Percentiles rank a stretch among this genome's conserved stretches.
phyloP scores from a whole-genome alignment of 2,797 vertebrate genomes.

The Somateria mollissima region DNA sequence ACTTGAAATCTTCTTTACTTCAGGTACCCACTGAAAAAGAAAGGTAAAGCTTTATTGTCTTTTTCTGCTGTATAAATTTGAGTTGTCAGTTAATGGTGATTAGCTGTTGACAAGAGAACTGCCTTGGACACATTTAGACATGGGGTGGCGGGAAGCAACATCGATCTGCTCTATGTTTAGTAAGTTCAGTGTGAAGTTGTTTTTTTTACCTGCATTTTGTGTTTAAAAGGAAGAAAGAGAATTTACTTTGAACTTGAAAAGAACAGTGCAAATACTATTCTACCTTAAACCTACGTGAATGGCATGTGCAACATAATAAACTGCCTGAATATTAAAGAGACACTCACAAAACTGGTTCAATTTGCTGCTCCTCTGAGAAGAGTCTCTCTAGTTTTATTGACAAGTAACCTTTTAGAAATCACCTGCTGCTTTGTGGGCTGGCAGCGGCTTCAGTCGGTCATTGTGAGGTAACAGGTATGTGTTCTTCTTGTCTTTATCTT shows the following conservation, averaged over 20 bases:
- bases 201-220: not conserved
- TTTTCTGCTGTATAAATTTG: not conserved
- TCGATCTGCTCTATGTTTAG: not conserved
- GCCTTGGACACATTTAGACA: not conserved
- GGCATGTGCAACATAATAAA: not conserved
- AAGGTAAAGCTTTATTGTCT: not conserved
- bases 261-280: not conserved
- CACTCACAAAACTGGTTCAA: not conserved
- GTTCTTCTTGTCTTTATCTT: not conserved
- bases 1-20: not conserved
- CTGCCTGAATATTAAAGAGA: not conserved
- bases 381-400: not conserved
- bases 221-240: not conserved
- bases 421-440: not conserved
- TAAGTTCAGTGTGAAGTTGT: not conserved
- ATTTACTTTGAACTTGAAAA: not conserved
- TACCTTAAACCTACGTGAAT: not conserved
- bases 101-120: not conserved
- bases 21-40: not conserved
- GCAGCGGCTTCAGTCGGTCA: not conserved
- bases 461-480: not conserved
- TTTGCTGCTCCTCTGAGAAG: not conserved
- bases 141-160: rapidly evolving
- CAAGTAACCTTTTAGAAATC: not conserved
- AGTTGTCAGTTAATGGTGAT: not conserved